These are phyloP conservation scores for Leptinotarsa lineolata DNA, from an alignment of 1,140 invertebrate species.

Conservation along the genomic window DNA sequence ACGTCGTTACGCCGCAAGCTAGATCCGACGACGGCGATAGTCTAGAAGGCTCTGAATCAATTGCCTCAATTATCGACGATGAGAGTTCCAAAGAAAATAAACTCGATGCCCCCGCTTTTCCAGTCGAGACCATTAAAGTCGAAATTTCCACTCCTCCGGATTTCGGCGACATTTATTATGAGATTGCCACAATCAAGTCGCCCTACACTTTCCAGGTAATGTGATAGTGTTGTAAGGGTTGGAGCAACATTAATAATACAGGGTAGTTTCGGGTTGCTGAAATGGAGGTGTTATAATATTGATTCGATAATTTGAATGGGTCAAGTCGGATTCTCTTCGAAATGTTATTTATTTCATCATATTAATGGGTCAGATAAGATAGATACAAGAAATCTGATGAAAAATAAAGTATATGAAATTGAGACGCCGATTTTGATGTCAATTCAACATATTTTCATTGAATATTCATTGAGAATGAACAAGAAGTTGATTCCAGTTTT, in stretches of 20 bases:
- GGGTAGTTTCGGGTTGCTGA: no score
- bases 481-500: no score
- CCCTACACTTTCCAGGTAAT: conserved; percentile 85
- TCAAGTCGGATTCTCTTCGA: no score
- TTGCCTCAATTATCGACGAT: conserved; percentile 64
- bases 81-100: conserved; percentile 63
- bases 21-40: conserved; percentile 66
- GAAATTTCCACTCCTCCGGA: conserved; percentile 85
- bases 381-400: no score
- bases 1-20: conserved; percentile 48
- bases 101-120: conserved; percentile 63
- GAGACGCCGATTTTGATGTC: no score
- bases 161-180: conserved; percentile 81
- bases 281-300: not conserved
- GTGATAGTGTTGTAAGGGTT: not conserved
- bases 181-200: conserved; percentile 87
- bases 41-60: conserved; percentile 69
- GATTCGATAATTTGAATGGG: not conserved
- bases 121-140: conserved; percentile 78
- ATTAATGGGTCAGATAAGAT: not conserved
- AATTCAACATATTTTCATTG: no score
- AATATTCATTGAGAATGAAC: no score
- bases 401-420: no score
- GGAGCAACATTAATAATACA: no score
- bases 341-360: not conserved